Percentiles rank a stretch among this genome's conserved stretches.
Evolutionary conservation across 2,113 vertebrate genomes (phyloP).

Genomic region (Hydrochoerus hydrochaeris): DNA sequence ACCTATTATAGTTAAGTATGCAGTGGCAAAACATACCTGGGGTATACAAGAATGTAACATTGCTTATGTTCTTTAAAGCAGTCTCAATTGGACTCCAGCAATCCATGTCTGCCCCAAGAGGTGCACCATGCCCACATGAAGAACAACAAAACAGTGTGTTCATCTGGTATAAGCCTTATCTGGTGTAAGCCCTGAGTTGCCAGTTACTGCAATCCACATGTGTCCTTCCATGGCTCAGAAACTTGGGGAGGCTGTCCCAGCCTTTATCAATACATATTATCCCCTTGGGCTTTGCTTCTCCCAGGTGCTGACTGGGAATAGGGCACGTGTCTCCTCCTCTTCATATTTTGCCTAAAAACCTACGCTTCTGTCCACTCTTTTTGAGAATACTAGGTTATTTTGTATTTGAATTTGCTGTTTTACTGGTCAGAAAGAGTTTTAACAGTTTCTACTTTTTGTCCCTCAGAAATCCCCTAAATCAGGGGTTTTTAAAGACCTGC

Average conservation of each 20-base stretch:
- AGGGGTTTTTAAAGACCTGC: background rate
- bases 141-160: background rate
- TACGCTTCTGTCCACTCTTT: background rate
- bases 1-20: background rate
- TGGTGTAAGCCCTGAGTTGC: background rate
- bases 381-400: background rate
- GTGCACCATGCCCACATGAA: background rate
- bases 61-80: background rate
- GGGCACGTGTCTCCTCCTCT: background rate
- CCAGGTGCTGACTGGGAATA: background rate
- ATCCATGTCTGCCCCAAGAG: background rate
- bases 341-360: background rate
- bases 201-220: background rate
- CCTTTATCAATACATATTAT: background rate
- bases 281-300: background rate
- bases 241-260: background rate
- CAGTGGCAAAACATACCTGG: background rate
- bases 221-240: background rate
- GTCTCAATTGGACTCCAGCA: background rate
- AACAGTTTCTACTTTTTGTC: background rate
- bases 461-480: background rate
- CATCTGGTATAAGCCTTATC: background rate
- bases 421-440: background rate
- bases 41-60: too few species aligned
- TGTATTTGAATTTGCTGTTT: background rate